A percentile compares a stretch with the other conserved stretches of the same genome.
These are phyloP conservation scores for Alexandromys fortis DNA, from an alignment of 2,113 vertebrate genomes.

Conservation along the genomic window DNA sequence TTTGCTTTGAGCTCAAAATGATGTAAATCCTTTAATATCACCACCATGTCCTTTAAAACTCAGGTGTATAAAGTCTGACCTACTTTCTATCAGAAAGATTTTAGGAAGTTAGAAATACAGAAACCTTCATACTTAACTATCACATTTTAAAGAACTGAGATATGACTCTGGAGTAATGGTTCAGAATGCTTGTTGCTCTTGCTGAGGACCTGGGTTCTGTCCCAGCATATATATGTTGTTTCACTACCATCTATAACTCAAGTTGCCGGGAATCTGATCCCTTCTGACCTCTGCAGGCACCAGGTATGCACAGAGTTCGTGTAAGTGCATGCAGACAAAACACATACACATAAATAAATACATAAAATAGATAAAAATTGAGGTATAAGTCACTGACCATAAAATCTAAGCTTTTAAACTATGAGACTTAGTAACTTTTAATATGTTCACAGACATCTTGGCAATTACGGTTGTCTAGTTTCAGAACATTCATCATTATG, in stretches of 20 bases:
- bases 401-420: conserved; percentile 15
- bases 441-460: not conserved
- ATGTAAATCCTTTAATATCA: conserved; percentile 20
- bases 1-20: conserved; percentile 5
- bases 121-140: conserved; percentile 28
- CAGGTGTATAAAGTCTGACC: not conserved
- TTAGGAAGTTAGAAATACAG: conserved; percentile 21
- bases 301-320: not conserved
- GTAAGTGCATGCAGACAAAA: not conserved
- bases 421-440: conserved; percentile 6
- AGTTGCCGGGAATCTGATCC: not conserved
- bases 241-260: not conserved
- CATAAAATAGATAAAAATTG: not conserved
- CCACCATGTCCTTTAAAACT: conserved; percentile 9
- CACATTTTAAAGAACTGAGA: not conserved
- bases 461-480: not conserved
- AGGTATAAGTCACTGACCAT: not conserved
- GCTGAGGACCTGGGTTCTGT: not conserved
- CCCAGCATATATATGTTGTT: not conserved
- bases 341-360: not conserved
- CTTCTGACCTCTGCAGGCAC: not conserved
- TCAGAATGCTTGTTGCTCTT: not conserved
- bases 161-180: not conserved
- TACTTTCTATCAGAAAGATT: not conserved
- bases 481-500: conserved; percentile 34